phyloP scores from a whole-genome alignment of 2,113 vertebrate species.

The Motacilla alba region DNA sequence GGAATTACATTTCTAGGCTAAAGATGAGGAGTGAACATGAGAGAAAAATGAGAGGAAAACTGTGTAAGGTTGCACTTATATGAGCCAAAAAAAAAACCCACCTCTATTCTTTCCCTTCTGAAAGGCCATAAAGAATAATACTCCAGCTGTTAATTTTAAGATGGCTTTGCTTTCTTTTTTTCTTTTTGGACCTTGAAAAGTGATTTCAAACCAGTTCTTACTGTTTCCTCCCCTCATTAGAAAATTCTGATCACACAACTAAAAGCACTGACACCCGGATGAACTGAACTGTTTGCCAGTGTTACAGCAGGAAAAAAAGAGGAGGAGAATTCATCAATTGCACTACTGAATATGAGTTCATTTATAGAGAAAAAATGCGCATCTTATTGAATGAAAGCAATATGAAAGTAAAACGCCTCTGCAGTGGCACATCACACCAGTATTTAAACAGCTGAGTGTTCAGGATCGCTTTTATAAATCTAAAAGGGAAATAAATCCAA shows the following conservation, averaged over 20 bases:
- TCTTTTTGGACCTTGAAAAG: slow-evolving; percentile 33
- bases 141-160: slow-evolving; percentile 58
- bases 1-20: slow-evolving; percentile 25
- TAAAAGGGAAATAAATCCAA: slow-evolving; percentile 10
- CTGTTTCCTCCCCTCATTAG: slow-evolving; percentile 47
- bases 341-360: slow-evolving; percentile 52
- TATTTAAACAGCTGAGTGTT: slow-evolving; percentile 5
- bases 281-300: slow-evolving; percentile 47
- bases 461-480: not conserved
- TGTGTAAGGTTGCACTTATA: not conserved
- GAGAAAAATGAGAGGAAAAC: slow-evolving; percentile 26
- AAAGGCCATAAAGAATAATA: slow-evolving; percentile 45
- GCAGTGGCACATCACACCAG: slow-evolving; percentile 2
- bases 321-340: slow-evolving; percentile 49
- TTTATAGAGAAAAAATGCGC: slow-evolving; percentile 50
- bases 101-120: slow-evolving; percentile 23
- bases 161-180: slow-evolving; percentile 31
- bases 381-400: slow-evolving; percentile 56
- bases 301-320: slow-evolving; percentile 36
- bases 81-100: not conserved
- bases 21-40: slow-evolving; percentile 7
- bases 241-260: slow-evolving; percentile 43
- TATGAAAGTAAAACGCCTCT: slow-evolving; percentile 38
- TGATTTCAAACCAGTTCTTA: slow-evolving; percentile 53
- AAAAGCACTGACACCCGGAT: slow-evolving; percentile 47